phyloP scores from a whole-genome alignment of 2,113 vertebrate species.

The Ochotona curzoniae region DNA sequence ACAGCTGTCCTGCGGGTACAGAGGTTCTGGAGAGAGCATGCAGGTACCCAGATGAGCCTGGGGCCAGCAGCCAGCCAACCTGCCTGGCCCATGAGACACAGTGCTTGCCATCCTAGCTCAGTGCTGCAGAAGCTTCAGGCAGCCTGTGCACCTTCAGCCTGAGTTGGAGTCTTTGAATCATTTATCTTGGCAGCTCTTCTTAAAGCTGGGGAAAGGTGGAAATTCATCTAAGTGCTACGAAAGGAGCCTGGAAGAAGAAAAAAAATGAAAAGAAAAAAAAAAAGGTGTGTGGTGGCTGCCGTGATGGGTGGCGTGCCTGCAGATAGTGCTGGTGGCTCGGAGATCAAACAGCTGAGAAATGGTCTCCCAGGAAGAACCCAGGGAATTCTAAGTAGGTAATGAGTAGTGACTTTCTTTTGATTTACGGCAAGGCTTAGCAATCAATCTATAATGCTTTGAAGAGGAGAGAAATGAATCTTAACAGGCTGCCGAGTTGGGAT shows the following conservation, averaged over 20 bases:
- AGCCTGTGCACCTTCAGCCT: not conserved
- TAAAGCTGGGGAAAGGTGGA: constrained; percentile 70
- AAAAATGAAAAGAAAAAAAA: too few species aligned
- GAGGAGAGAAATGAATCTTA: constrained; percentile 75
- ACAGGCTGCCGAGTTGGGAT: constrained; percentile 75
- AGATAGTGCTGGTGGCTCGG: constrained; percentile 87
- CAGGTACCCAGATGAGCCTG: not conserved
- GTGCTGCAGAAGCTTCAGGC: not conserved
- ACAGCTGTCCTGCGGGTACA: not conserved
- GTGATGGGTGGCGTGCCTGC: constrained; percentile 68
- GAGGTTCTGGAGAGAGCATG: not conserved
- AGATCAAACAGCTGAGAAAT: constrained; percentile 91
- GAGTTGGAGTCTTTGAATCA: constrained; percentile 66
- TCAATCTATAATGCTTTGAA: constrained; percentile 86
- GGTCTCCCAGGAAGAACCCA: constrained; percentile 84
- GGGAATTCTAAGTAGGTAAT: constrained; percentile 90
- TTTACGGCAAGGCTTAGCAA: constrained; percentile 86
- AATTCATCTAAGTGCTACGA: constrained; percentile 77
- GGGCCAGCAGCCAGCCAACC: not conserved
- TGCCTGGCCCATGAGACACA: accelerated
- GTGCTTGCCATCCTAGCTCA: not conserved
- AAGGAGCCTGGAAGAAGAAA: constrained; percentile 61
- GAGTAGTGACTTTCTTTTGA: constrained; percentile 89
- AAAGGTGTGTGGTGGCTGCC: constrained; percentile 59
- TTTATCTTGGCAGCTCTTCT: constrained; percentile 77